Conservation (phyloP, 2,113 vertebrate genomes). For the Rhea americana region DNA sequence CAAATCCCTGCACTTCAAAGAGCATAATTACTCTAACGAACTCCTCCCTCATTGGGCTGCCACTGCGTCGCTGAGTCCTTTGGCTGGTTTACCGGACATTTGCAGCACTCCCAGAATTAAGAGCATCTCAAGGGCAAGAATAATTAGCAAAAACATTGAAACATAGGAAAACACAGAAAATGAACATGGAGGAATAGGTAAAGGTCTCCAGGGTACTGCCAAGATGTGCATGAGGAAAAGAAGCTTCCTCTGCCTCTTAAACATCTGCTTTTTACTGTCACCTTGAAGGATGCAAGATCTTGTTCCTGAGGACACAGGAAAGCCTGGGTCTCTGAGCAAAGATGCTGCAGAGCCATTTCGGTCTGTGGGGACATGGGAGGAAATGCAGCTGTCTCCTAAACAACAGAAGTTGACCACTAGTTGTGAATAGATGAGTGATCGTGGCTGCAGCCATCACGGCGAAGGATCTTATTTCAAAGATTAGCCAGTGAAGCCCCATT, state of each 20-base stretch:
- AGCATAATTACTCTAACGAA: neutral
- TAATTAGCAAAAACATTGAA: neutral
- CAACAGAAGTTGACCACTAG: slow-evolving; percentile 30
- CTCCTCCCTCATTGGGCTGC: neutral
- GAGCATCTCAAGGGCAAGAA: neutral
- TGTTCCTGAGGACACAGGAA: neutral
- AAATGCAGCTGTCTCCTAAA: slow-evolving; percentile 33
- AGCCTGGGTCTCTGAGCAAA: neutral
- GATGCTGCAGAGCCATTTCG: neutral
- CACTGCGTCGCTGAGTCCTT: neutral
- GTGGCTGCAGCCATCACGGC: neutral
- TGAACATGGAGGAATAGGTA: neutral
- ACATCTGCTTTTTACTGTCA: neutral
- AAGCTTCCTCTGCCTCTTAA: neutral
- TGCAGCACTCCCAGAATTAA: neutral
- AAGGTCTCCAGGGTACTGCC: neutral
- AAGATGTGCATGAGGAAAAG: neutral
- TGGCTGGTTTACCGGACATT: neutral
- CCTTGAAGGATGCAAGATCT: neutral
- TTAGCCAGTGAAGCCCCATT: slow-evolving; percentile 4
- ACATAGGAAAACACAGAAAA: neutral
- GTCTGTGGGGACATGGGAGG: neutral
- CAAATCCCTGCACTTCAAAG: fast-evolving
- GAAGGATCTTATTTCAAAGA: slow-evolving; percentile 3
- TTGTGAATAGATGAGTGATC: slow-evolving; percentile 46